Base-by-base conservation (phyloP, 1,140 invertebrate species). In the Anadara kagoshimensis region DNA sequence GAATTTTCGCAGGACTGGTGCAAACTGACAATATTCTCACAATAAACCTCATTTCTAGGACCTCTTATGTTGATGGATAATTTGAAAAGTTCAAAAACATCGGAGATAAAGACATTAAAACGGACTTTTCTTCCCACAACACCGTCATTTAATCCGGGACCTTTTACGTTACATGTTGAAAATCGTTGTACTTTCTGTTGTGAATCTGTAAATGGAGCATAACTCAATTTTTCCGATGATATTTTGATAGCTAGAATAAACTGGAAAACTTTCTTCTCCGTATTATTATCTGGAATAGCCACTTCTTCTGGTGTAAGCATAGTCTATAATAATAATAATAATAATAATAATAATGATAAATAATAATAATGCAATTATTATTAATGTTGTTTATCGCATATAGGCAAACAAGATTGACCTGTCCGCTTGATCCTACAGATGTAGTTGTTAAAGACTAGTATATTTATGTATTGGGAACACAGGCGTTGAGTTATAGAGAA, bases 261-360 rank as follows among this genome's bases (percentile, higher is more conserved):
- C 24, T 83, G 80, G 8, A 80, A 74, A 18, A 87, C 75, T 56
- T 84, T 85, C 18, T 69, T 51, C 56, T 85, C 84, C 5, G 76
- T 79, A 16, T 73, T 53, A 29, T 73, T 62, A 24, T 81, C 78
- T 8, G 84, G 84, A 10, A 85, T 84, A 0, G 83, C 82, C 70
- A 86, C 83, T 66, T 87, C 84, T 57, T 87, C 85, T 0, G 86
- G 75, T 29, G 80, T 77, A 18, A 85, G 75, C 26, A 83, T 63
- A 11, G 80, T 69, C 84, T 86, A 73, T 29, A 79, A 72, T 29
- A 22, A 65, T 0, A 59, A 63, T 44, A 43, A 45, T 45, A 24
- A 51, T 24, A 43, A 41, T 0, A 47, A 70, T 63, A 24, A 69
- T 20, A 56, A 41, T 56, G 5, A 36, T 3, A 20, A n/a, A 22